Conservation (phyloP, 2,888 invertebrate species). For the Allacma fusca region DNA sequence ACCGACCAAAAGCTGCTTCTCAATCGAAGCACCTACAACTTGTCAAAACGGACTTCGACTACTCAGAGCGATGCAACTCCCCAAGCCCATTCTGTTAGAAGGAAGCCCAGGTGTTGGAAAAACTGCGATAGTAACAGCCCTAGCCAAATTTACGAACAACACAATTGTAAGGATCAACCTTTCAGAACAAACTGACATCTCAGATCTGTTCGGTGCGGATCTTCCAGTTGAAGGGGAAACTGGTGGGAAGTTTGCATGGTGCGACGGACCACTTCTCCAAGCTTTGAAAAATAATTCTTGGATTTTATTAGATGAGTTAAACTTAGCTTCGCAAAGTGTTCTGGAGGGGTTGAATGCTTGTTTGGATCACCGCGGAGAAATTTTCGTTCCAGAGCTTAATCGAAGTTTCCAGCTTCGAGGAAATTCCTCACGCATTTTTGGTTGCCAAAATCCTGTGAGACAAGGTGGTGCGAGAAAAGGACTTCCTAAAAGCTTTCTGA, state of each 20-base stretch:
- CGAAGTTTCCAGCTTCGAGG: constrained; percentile 77
- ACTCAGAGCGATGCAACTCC: constrained; percentile 84
- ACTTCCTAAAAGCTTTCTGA: constrained; percentile 94
- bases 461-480: constrained; percentile 97
- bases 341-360: constrained; percentile 98
- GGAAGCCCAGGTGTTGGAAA: constrained; percentile 99
- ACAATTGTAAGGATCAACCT: constrained; percentile 81
- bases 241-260: constrained; percentile 91
- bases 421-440: constrained; percentile 89
- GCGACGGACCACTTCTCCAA: constrained; percentile 92
- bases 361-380: constrained; percentile 94
- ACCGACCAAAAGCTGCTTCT: too few relatives aligned
- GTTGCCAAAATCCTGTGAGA: constrained; percentile 94
- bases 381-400: constrained; percentile 93
- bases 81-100: constrained; percentile 89
- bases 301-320: constrained; percentile 95
- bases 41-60: constrained; percentile 83
- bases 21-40: constrained; percentile 81
- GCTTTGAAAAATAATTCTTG: constrained; percentile 93
- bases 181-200: constrained; percentile 98
- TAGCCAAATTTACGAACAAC: constrained; percentile 52
- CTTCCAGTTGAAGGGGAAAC: constrained; percentile 88
- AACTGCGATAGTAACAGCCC: constrained; percentile 80
- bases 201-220: constrained; percentile 97
- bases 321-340: constrained; percentile 97